phyloP scores from a whole-genome alignment of 2,113 vertebrate genomes.

The Anthoscopus minutus region DNA sequence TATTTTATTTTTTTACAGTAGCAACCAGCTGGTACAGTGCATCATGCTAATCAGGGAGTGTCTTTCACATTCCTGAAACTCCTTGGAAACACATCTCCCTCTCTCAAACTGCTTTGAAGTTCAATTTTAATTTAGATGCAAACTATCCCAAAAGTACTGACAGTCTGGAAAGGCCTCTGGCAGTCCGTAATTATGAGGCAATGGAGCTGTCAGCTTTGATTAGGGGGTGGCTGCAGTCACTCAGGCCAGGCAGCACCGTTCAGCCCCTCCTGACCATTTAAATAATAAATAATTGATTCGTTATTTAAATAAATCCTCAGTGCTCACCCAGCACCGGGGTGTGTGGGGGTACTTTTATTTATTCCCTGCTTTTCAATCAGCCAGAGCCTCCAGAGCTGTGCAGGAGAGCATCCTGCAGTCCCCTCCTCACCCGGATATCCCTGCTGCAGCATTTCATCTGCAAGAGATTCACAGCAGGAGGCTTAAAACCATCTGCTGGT shows the following conservation, averaged over 20 bases:
- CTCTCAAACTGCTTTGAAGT: constrained; percentile 62
- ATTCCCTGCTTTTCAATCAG: background rate
- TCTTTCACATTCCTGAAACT: constrained; percentile 25
- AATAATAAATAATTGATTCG: background rate
- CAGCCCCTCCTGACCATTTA: background rate
- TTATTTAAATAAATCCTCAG: background rate
- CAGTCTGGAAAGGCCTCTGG: constrained; percentile 42
- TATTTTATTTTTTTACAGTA: background rate
- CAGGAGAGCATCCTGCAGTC: background rate
- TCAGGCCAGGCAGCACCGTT: background rate
- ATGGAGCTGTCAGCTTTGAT: constrained; percentile 41
- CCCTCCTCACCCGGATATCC: background rate
- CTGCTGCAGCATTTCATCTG: background rate
- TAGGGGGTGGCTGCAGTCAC: background rate
- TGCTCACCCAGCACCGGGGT: background rate
- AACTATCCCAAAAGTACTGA: constrained; percentile 47
- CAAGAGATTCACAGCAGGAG: background rate
- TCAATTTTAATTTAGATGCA: constrained; percentile 71
- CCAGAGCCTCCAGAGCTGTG: background rate
- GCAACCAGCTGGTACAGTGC: constrained; percentile 21
- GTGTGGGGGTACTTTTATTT: background rate
- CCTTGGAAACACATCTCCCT: constrained; percentile 53
- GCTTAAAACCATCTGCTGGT: background rate
- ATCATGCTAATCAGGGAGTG: constrained; percentile 42
- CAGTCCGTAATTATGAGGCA: constrained; percentile 41